Base-by-base conservation (phyloP, 2,113 vertebrate genomes). In the Puffinus mauretanicus region DNA sequence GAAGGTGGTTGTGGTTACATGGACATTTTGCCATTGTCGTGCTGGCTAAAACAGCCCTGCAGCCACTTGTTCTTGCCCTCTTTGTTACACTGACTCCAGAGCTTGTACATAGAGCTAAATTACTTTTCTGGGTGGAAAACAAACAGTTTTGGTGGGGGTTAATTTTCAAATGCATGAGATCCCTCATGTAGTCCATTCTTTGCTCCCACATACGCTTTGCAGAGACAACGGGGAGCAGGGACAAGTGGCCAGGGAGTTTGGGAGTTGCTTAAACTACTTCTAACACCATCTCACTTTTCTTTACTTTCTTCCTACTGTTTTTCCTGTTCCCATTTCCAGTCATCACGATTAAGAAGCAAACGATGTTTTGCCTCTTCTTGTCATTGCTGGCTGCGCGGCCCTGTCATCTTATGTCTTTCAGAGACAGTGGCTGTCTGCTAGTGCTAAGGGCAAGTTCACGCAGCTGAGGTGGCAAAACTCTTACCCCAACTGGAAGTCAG, bases 1-100 rank as follows among this genome's bases (percentile, higher is more conserved):
- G 70, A 91, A 85, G 91, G 93, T 95, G 70, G 19, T 65, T 94
- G 66, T 82, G 29, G 29, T 90, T 89, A 46, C 7, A 20, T 57
- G n/a, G 52, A 49, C 2, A 76, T 93, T 94, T 94, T 97, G 91
- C 52, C 17, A n/a, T 29, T 85, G 52, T 55, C 3, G 0, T 82
- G 52, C 16, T 57, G 44, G 47, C 65, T 94, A 79, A 75, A 93
- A 57, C 19, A 82, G 49, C 66, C 69, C 61, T 88, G 54, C n/a
- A 88, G 86, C 32, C 40, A 19, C 60, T 93, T 85, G 12, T 65
- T 69, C 58, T 88, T 94, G 46, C 11, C 49, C 19, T 89, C 5
- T 87, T 84, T 82, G 36, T 87, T 79, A 52, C 10, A 18, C 16
- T 82, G 84, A 82, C 30, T 52, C 40, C 9, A 12, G 75, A 93